Conservation (phyloP, 2,113 vertebrate genomes). For the Oxyura jamaicensis region DNA sequence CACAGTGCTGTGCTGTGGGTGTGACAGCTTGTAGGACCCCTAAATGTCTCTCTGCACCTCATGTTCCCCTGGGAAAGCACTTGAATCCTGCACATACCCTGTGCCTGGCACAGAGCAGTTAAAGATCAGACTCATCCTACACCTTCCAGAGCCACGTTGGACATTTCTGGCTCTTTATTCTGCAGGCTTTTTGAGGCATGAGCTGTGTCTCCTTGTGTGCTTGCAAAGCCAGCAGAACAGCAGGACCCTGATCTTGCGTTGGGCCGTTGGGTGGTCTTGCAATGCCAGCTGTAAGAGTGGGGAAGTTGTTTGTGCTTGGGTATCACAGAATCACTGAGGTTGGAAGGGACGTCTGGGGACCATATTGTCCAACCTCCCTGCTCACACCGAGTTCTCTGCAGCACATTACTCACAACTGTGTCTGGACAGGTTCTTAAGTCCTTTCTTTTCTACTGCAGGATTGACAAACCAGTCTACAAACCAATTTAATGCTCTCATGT, state of each 20-base stretch:
- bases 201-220: background rate
- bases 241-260: background rate
- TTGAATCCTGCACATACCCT: background rate
- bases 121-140: background rate
- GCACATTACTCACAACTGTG: too few relatives aligned
- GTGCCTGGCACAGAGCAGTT: background rate
- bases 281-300: background rate
- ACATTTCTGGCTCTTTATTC: background rate
- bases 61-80: background rate
- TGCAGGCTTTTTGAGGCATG: background rate
- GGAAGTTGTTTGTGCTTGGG: background rate
- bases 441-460: too few relatives aligned
- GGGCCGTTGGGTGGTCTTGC: background rate
- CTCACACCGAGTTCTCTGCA: too few relatives aligned
- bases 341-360: too few relatives aligned
- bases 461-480: too few relatives aligned
- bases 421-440: too few relatives aligned
- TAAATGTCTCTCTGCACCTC: background rate
- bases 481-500: too few relatives aligned
- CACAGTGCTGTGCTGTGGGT: rapidly evolving
- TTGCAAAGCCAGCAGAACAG: background rate
- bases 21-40: background rate
- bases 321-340: too few relatives aligned
- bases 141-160: background rate
- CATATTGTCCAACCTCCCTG: too few relatives aligned